Evolutionary conservation across 2,888 invertebrate genomes (phyloP).

Genomic region (Yponomeuta cagnagella): DNA sequence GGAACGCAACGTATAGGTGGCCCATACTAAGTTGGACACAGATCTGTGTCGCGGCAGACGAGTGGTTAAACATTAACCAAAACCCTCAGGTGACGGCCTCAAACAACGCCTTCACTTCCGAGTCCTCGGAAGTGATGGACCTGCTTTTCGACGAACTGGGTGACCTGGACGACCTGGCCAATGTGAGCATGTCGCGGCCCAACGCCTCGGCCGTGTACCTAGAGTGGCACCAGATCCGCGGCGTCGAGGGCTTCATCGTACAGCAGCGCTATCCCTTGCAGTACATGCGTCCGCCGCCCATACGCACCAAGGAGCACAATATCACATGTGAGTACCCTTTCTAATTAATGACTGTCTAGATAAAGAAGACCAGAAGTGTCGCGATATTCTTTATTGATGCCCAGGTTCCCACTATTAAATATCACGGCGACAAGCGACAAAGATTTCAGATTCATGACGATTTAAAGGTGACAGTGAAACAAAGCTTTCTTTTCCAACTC

Average conservation of each 20-base stretch:
- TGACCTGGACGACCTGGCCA: conserved; percentile 76
- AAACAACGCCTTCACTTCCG: conserved; percentile 78
- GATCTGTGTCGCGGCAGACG: no score
- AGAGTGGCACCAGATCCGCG: conserved; percentile 75
- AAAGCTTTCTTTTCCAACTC: no score
- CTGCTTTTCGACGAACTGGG: conserved; percentile 80
- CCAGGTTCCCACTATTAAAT: no score
- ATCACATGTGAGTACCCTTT: conserved; percentile 44
- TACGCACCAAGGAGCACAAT: conserved; percentile 56
- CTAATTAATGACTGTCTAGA: no score
- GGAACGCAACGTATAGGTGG: no score
- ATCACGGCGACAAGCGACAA: no score
- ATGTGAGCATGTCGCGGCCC: conserved; percentile 64
- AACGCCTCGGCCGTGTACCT: conserved; percentile 74
- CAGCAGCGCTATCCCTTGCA: conserved; percentile 63
- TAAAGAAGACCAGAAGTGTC: no score
- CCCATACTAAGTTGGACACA: no score
- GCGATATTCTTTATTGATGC: no score
- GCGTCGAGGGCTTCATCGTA: conserved; percentile 78
- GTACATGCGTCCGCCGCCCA: conserved; percentile 70
- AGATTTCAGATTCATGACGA: no score
- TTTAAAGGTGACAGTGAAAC: no score
- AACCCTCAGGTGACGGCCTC: conserved; percentile 78
- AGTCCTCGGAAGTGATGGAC: conserved; percentile 73
- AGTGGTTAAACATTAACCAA: not conserved